Evolutionary conservation across 1,140 invertebrate species (phyloP).

Genomic region (Caenorhabditis remanei): DNA sequence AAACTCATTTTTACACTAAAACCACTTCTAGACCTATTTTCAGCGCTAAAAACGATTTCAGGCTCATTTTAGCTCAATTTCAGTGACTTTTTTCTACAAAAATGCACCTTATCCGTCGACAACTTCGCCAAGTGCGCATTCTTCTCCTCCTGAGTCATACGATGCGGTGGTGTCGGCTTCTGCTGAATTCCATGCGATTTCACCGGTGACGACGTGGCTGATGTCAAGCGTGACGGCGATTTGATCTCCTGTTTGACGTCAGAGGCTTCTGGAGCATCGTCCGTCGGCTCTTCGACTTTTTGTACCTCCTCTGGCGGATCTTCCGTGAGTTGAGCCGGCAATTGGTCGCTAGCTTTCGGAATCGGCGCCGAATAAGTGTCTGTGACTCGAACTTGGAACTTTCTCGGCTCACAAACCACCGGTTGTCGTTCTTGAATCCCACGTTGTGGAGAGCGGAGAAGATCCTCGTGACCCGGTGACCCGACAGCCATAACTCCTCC

Average conservation of each 20-base stretch:
- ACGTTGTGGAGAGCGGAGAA: neutral
- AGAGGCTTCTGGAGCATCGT: neutral
- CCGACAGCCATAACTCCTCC: neutral
- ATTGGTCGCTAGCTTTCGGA: slow-evolving; percentile 20
- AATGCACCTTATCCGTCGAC: neutral
- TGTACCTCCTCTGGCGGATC: slow-evolving; percentile 8
- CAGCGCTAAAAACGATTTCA: neutral
- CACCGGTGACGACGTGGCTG: neutral
- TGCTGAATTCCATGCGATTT: neutral
- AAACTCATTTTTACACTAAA: too few relatives aligned
- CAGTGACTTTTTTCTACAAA: neutral
- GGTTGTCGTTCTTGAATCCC: neutral
- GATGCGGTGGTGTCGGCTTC: slow-evolving; percentile 25
- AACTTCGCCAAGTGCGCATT: slow-evolving; percentile 20
- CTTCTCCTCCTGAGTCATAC: slow-evolving; percentile 37
- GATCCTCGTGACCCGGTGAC: neutral
- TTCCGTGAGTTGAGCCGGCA: slow-evolving; percentile 23
- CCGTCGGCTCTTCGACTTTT: neutral
- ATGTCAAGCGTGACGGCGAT: neutral
- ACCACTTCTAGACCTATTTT: neutral
- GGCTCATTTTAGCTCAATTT: neutral
- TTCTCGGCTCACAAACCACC: neutral
- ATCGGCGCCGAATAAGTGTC: slow-evolving; percentile 6
- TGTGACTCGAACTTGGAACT: neutral
- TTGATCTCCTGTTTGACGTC: neutral